These are phyloP conservation scores for Ostrea denselamellosa DNA, from an alignment of 1,140 invertebrate species.

Conservation along the genomic window DNA sequence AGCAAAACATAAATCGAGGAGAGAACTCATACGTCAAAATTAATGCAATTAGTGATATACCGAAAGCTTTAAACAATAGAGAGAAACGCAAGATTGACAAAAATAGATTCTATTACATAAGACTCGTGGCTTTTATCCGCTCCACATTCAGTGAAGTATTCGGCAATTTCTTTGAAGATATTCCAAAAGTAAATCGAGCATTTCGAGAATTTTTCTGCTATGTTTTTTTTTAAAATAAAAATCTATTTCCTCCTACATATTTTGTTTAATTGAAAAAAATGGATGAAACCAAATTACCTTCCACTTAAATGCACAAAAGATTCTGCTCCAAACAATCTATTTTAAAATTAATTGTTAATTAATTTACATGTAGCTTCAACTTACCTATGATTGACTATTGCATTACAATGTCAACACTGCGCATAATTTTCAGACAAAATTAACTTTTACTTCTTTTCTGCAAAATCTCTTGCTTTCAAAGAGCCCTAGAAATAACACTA, in stretches of 20 bases:
- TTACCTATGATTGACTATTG: no score
- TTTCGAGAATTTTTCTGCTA: neutral
- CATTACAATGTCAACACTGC: no score
- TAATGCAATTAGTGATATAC: neutral
- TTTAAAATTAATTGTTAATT: no score
- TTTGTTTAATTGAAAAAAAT: neutral
- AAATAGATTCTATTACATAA: constrained; percentile 13
- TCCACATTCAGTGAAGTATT: neutral
- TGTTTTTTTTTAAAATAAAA: neutral
- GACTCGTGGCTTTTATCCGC: neutral
- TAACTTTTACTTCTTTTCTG: no score
- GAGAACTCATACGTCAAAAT: neutral
- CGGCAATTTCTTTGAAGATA: neutral
- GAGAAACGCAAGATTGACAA: neutral
- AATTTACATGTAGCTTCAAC: no score
- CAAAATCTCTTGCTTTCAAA: no score
- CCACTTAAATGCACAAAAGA: no score
- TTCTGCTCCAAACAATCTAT: no score
- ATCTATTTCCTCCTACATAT: neutral
- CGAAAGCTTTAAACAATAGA: neutral
- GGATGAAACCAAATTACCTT: no score
- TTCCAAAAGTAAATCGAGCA: neutral
- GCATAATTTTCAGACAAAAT: no score
- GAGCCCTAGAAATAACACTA: no score
- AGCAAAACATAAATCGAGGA: neutral